Base-by-base conservation (phyloP, 2,797 vertebrate species). In the Buceros bicornis region DNA sequence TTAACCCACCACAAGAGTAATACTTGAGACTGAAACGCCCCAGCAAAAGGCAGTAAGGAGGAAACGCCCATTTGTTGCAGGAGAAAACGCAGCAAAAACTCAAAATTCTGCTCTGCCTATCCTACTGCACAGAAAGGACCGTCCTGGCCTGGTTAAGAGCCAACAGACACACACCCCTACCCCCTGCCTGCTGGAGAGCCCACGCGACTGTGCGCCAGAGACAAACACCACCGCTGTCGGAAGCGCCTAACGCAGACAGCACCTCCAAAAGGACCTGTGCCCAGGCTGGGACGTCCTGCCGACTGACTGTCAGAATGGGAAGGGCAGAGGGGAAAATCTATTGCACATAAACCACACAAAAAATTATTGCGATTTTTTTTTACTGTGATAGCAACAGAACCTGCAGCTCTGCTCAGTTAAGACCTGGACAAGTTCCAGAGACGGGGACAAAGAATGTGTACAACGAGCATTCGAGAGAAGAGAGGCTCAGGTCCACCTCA, bases 51-150 rank as follows among this genome's bases (percentile, higher is more conserved):
- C 33, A 57, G 3, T 16, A 48, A 33, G 14, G 56, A n/a, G 5
- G 14, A 69, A 57, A 87, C 66, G 11, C 48, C 26, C 7, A 9
- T 35, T 61, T 69, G 35, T 28, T 12, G 15, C 13, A 45, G 19
- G 28, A 67, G 28, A 67, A 70, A 86, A 71, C 2, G 12, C 16
- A 81, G 28, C 48, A 19, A 90, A 60, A 81, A 25, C 16, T 70
- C 43, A 0, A 1, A 31, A 45, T 29, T 31, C 33, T 29, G 54
- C 26, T 26, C 4, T 6, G 19, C 2, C 4, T 9, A 48, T 7
- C 12, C 87, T 74, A 19, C 35, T 17, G 28, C 26, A n/a, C 8
- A 73, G 21, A 26, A 77, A 21, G 48, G 6, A 24, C 18, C 17
- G 2, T 8, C 64, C 4, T n/a, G 53, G 45, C 72, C 35, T 1